Percentiles rank a stretch among this genome's conserved stretches.
Evolutionary conservation across 2,888 invertebrate species (phyloP).

Genomic region (Yponomeuta evonymella): DNA sequence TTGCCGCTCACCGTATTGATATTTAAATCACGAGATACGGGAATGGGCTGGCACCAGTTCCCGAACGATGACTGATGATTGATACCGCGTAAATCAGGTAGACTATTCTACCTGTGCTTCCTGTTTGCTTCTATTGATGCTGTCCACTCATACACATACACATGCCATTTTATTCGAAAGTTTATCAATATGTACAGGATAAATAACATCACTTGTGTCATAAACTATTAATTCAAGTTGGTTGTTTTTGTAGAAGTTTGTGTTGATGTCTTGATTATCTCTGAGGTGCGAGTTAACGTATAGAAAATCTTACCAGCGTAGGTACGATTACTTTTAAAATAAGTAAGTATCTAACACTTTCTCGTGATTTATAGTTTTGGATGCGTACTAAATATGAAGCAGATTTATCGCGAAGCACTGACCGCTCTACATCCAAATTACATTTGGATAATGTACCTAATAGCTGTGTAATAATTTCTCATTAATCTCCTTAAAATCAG

Average conservation of each 20-base stretch:
- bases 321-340: neutral
- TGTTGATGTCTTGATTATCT: no score
- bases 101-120: constrained; percentile 7
- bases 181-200: neutral
- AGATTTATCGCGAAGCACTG: neutral
- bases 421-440: neutral
- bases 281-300: no score
- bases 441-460: neutral
- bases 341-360: neutral
- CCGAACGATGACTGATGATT: constrained; percentile 28
- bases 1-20: constrained; percentile 25
- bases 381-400: neutral
- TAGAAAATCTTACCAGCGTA: neutral
- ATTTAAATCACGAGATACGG: constrained; percentile 32
- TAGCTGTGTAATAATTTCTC: neutral
- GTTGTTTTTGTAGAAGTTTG: no score
- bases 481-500: neutral
- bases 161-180: neutral
- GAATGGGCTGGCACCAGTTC: constrained; percentile 35
- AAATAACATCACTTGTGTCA: neutral
- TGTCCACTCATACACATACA: neutral
- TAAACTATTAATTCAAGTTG: no score
- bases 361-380: neutral
- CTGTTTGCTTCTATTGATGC: neutral
- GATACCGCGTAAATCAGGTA: constrained; percentile 26